phyloP scores from a whole-genome alignment of 2,888 invertebrate species.

The Trilocha varians region DNA sequence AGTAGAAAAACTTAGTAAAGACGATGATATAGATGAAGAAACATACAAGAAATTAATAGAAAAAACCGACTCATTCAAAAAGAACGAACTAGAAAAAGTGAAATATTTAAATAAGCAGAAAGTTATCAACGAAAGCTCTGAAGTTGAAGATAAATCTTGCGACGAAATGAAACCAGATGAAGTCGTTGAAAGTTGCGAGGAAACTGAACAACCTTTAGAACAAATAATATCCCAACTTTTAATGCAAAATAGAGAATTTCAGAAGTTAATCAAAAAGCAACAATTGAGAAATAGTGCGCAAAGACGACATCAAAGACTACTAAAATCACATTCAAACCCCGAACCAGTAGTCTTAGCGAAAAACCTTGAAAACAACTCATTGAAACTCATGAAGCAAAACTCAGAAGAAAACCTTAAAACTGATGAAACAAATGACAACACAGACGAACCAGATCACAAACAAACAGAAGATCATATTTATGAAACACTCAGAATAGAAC shows the following conservation, averaged over 20 bases:
- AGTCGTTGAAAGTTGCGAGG: slow-evolving; percentile 42
- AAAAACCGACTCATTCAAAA: slow-evolving; percentile 70
- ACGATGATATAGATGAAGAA: slow-evolving; percentile 62
- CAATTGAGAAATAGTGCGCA: slow-evolving; percentile 72
- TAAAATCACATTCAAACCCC: slow-evolving; percentile 68
- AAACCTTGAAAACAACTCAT: slow-evolving; percentile 34
- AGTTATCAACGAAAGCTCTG: slow-evolving; percentile 59
- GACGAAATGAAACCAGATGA: slow-evolving; percentile 29
- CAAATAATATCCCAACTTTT: slow-evolving; percentile 87
- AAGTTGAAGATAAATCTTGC: slow-evolving; percentile 44
- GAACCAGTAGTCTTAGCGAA: slow-evolving; percentile 63
- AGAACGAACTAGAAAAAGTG: slow-evolving; percentile 65
- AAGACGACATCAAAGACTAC: slow-evolving; percentile 67
- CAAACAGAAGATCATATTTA: slow-evolving; percentile 69
- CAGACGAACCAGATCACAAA: slow-evolving; percentile 20
- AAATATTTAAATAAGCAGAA: slow-evolving; percentile 65
- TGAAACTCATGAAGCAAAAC: slow-evolving; percentile 47
- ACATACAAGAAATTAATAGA: slow-evolving; percentile 63
- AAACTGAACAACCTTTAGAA: slow-evolving; percentile 75
- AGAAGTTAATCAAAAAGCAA: slow-evolving; percentile 83
- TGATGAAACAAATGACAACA: slow-evolving; percentile 22
- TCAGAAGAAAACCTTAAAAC: slow-evolving; percentile 41
- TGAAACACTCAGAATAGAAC: slow-evolving; percentile 70
- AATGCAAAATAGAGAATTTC: slow-evolving; percentile 87
- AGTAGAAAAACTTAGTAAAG: slow-evolving; percentile 45